Evolutionary conservation across 2,113 vertebrate genomes (phyloP).

Genomic region (Illadopsis cleaveri): DNA sequence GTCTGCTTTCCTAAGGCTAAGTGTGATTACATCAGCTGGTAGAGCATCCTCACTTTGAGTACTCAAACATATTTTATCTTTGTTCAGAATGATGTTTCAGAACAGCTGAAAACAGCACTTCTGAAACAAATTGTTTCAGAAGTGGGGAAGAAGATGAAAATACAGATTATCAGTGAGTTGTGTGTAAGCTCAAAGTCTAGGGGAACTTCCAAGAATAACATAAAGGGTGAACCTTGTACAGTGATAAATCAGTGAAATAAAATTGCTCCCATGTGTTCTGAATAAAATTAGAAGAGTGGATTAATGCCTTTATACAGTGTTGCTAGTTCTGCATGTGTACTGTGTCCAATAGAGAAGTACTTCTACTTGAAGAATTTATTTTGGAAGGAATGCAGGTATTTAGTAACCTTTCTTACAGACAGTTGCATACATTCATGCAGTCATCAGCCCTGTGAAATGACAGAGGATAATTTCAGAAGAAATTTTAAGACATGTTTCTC

Average conservation of each 20-base stretch:
- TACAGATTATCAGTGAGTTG: not conserved
- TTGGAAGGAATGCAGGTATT: not conserved
- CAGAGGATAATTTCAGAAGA: not conserved
- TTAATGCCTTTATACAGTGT: not conserved
- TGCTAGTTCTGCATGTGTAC: not conserved
- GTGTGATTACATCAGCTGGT: not conserved
- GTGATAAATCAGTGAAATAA: not conserved
- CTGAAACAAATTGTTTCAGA: not conserved
- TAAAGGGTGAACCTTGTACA: not conserved
- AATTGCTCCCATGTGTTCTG: not conserved
- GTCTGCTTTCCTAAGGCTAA: not conserved
- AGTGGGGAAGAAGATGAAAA: not conserved
- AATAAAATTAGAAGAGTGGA: not conserved
- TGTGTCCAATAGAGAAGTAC: not conserved
- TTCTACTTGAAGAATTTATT: not conserved
- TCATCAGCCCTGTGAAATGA: not conserved
- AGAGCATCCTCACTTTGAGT: not conserved
- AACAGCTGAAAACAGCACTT: not conserved
- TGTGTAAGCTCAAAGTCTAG: not conserved
- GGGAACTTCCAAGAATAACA: not conserved
- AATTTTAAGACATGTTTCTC: not conserved
- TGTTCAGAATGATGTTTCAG: not conserved
- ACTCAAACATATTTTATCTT: not conserved
- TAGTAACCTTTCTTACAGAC: not conserved
- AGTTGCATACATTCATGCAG: not conserved